Evolutionary conservation across 2,113 vertebrate species (phyloP), one percentile per base, ranked within the genome.

Genomic region (Clinocottus analis): DNA sequence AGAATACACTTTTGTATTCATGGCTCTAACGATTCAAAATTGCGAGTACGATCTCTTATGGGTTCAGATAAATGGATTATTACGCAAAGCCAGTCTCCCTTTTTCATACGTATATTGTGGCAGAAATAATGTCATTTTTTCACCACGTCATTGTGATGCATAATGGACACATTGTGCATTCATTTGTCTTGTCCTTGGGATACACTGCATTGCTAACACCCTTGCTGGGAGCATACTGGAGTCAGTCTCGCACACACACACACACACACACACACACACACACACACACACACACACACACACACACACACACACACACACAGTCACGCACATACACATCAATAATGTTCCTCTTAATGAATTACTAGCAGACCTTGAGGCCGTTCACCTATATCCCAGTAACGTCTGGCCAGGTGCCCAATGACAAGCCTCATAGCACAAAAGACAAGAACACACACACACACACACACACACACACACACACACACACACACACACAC

Each of bases 331-430:
- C 75, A 45, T 70, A 60, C 70, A 80, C 85, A 72, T 88, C 90
- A 90, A 90, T 84, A 86, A 70, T 82, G 76, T 80, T 61, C 62
- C 65, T 80, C 61, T 81, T 89, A 91, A 93, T 93, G 84, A 94
- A 93, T 92, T 93, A 91, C 90, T 92, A 89, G 90, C 85, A 82
- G 91, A 86, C 87, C 89, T 89, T 83, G 80, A 77, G 86, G 89
- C 73, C 65, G 79, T 63, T 76, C 80, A 85, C 61, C 75, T 91
- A 82, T 90, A 74, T 80, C 77, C 87, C 53, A 67, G 83, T 82
- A 80, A 84, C 17, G 68, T 90, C 89, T 92, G 93, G 90, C 89
- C 63, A n/a, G 53, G 43, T 64, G 88, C 92, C 91, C 88, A 89
- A 71, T 90, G 89, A 92, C 82, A 85, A 81, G 83, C 72, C 69